phyloP scores from a whole-genome alignment of 1,140 invertebrate genomes.

The Lysiphlebus fabarum region DNA sequence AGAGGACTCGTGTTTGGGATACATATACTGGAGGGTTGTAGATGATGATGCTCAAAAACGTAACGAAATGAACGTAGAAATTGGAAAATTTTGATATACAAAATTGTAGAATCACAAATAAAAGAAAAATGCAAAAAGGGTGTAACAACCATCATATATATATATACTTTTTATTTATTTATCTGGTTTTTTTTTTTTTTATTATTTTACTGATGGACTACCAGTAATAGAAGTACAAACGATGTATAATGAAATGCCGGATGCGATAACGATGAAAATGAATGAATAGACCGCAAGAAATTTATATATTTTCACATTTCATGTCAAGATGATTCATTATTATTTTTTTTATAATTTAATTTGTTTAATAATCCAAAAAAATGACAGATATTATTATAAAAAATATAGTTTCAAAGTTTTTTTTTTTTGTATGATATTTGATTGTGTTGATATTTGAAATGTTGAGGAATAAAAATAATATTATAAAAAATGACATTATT shows the following conservation, averaged over 20 bases:
- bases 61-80: not conserved
- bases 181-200: not conserved
- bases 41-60: not conserved
- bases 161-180: not conserved
- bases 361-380: too few species aligned
- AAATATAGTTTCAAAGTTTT: too few species aligned
- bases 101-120: constrained; percentile 2
- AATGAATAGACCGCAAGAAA: constrained; percentile 20
- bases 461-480: too few species aligned
- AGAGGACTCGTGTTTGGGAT: not conserved
- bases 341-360: too few species aligned
- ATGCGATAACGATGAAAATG: constrained; percentile 19
- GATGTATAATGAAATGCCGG: constrained; percentile 8
- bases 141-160: constrained; percentile 12
- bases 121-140: constrained; percentile 15
- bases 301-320: not conserved
- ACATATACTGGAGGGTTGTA: not conserved
- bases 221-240: constrained; percentile 8
- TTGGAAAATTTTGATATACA: not conserved
- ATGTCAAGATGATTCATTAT: too few species aligned
- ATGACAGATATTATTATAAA: too few species aligned
- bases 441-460: too few species aligned
- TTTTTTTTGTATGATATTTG: too few species aligned
- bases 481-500: too few species aligned
- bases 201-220: too few species aligned